phyloP scores from a whole-genome alignment of 2,888 invertebrate species.

The Phragmatobia fuliginosa region DNA sequence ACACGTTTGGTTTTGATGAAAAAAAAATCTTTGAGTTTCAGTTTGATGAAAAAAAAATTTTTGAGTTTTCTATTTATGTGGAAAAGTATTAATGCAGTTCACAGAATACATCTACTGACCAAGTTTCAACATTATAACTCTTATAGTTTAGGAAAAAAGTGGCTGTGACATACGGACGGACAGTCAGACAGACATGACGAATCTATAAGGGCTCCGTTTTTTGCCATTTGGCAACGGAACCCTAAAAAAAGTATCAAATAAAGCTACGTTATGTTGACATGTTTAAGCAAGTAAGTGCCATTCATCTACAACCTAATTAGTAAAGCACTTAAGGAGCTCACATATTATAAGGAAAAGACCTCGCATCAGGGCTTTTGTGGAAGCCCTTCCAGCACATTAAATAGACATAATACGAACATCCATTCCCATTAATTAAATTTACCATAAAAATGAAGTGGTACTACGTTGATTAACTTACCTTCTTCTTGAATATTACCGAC shows the following conservation, averaged over 20 bases:
- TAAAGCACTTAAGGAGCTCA: neutral
- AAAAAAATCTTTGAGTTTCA: too few relatives aligned
- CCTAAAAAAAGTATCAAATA: neutral
- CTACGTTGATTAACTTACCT: neutral
- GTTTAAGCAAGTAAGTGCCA: neutral
- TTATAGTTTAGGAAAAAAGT: too few relatives aligned
- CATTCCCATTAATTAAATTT: neutral
- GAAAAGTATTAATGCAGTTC: too few relatives aligned
- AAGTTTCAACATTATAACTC: too few relatives aligned
- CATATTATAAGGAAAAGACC: neutral
- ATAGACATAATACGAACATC: conserved; percentile 1
- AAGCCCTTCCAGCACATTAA: neutral
- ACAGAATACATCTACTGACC: too few relatives aligned
- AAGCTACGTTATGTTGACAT: neutral
- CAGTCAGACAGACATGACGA: too few relatives aligned
- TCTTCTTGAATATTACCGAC: neutral
- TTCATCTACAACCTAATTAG: neutral
- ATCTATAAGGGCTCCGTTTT: too few relatives aligned
- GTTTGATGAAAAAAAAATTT: too few relatives aligned
- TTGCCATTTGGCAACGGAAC: too few relatives aligned
- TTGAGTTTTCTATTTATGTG: too few relatives aligned
- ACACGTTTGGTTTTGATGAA: too few relatives aligned
- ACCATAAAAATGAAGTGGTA: neutral
- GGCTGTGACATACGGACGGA: too few relatives aligned
- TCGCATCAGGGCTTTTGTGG: neutral